Evolutionary conservation across 1,140 invertebrate species (phyloP).

Genomic region (Drosophila bipectinata): DNA sequence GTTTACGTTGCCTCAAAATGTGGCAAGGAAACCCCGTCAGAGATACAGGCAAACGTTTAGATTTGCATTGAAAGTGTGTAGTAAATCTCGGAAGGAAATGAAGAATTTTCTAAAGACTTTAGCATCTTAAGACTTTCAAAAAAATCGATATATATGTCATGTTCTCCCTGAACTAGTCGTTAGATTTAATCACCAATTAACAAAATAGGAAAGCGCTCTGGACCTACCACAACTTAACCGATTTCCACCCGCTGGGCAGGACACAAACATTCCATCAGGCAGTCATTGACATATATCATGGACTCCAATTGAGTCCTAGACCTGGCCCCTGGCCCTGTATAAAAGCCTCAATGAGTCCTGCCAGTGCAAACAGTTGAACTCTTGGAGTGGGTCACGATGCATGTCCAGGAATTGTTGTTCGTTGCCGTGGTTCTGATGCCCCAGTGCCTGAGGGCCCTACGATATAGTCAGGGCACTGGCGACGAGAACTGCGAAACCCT

Average conservation of each 20-base stretch:
- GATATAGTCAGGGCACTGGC: constrained; percentile 76
- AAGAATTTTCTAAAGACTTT: too few species aligned
- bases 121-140: too few species aligned
- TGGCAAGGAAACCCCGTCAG: constrained; percentile 15
- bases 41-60: background rate
- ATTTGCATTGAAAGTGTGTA: background rate
- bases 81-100: background rate
- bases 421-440: constrained; percentile 62
- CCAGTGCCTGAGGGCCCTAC: constrained; percentile 60
- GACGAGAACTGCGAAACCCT: constrained; percentile 91
- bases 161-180: constrained; percentile 33
- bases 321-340: constrained; percentile 33
- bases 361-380: constrained; percentile 43
- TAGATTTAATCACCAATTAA: constrained; percentile 77
- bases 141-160: constrained; percentile 13
- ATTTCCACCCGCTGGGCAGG: constrained; percentile 47
- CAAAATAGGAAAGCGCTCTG: constrained; percentile 14
- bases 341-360: constrained; percentile 33
- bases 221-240: constrained; percentile 62
- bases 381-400: constrained; percentile 48
- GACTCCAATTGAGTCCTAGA: constrained; percentile 40
- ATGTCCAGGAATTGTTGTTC: constrained; percentile 64
- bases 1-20: constrained; percentile 22
- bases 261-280: constrained; percentile 71
- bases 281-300: constrained; percentile 57